Evolutionary conservation across 2,797 vertebrate genomes (phyloP).

Genomic region (Phrynocephalus forsythii): DNA sequence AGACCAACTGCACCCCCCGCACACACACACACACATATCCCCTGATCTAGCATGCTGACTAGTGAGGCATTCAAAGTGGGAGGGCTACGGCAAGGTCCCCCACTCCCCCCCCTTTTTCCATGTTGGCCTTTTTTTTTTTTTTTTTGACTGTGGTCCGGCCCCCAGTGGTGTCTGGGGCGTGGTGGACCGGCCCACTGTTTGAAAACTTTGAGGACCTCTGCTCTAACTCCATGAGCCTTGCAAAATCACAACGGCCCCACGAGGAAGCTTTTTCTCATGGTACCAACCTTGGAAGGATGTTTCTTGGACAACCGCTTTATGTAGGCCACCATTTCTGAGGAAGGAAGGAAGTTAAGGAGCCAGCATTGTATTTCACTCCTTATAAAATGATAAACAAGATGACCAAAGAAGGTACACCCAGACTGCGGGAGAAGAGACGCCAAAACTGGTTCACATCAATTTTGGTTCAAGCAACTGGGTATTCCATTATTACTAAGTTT

Average conservation of each 20-base stretch:
- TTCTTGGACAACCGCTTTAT: slow-evolving; percentile 1
- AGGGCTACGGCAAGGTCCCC: no score
- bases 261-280: not conserved
- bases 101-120: no score
- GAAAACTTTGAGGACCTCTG: no score
- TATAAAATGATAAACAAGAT: not conserved
- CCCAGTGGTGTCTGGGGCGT: no score
- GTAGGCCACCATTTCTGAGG: slow-evolving; percentile 12
- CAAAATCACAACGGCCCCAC: not conserved
- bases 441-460: not conserved
- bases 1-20: no score
- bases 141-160: no score
- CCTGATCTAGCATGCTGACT: no score
- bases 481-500: not conserved
- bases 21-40: no score
- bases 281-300: not conserved
- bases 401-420: not conserved
- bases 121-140: no score
- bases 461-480: not conserved
- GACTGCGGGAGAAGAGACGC: not conserved
- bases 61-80: no score
- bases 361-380: not conserved
- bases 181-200: no score
- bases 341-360: slow-evolving; percentile 3
- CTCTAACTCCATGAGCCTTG: no score